Evolutionary conservation across 2,113 vertebrate genomes (phyloP), one percentile per base, ranked within the genome.

Genomic region (Chaetura pelagica): DNA sequence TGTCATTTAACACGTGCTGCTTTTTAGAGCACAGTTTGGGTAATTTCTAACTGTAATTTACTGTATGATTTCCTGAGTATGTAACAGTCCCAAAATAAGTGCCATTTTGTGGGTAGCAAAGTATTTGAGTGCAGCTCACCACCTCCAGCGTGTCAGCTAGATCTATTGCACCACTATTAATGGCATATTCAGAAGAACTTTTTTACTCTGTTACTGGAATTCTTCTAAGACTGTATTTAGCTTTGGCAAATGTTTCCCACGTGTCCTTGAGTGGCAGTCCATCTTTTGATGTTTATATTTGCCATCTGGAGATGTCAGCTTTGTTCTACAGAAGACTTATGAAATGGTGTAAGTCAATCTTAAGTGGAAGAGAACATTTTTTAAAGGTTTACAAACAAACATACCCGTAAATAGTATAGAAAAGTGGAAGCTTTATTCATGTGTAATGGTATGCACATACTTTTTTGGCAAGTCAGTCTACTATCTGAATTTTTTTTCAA

Each of bases 241-340:
- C 73, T 93, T 93, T 75, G 51, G 73, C 61, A 86, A 96, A 90
- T 84, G 80, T 78, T 94, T 90, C 96, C 92, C 90, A 92, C 8
- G n/a, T 96, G 93, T 87, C 54, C 92, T 86, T 94, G 93, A 93
- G 79, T 88, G 90, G 84, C 93, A 97, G 83, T 90, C 86, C 85
- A 66, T 87, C 93, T 93, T 92, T 78, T 75, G 79, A 78, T 94
- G 92, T 95, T 96, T 94, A 72, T 94, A 72, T 93, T 92, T 96
- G 83, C 96, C 96, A 96, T 95, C 96, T 96, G 96, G 94, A 92
- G 71, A 84, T 72, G 77, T 95, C 88, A 95, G 88, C 88, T 97
- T 90, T 89, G 92, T 89, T 95, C 94, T 81, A 68, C 62, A 66
- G 73, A 71, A 84, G 69, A 76, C 54, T 66, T 84, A 72, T 42